Base-by-base conservation (phyloP, 2,888 invertebrate species). In the Byasa hedistus region DNA sequence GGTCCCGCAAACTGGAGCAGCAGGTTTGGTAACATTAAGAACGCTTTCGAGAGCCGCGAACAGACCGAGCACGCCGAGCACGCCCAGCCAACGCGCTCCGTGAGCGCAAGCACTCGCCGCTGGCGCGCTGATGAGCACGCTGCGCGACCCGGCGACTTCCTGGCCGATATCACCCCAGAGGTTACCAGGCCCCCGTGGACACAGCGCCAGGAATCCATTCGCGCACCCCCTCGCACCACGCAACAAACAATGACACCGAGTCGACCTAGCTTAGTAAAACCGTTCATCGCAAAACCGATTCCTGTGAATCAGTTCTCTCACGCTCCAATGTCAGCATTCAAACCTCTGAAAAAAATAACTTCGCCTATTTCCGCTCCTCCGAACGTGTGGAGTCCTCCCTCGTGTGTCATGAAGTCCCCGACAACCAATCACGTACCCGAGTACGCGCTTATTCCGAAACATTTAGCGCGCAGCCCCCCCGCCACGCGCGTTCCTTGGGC, bases 11-110 rank as follows among this genome's bases (percentile, higher is more conserved):
- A 96, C 76, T 97, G 97, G 97, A 96, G 94, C 75, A 96, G 92
- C 76, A 93, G 96, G 70, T 97, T 97, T 79, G 96, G 96, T 0
- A 95, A 96, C 74, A 95, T 97, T 48, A 97, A 96, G 82, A 95
- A 95, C 51, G 92, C 95, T 0, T 97, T 97, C 79, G 97, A 97
- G 79, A 93, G 92, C 56, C 91, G 85, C 21, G 89, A 89, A 54
- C 79, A 76, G 1, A 84, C 83, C 2, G 86, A 85, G 22, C 71
- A 72, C 55, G n/a, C 27, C 19, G 64, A n/a, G n/a, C n/a, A n/a
- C n/a, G n/a, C n/a, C n/a, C n/a, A 60, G 44, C 77, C 77, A 64
- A 82, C 83, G 64, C 78, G 90, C n/a, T 86, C 91, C 7, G 85
- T 90, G n/a, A 92, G 89, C 71, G 80, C 87, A 0, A 87, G 87